phyloP scores from a whole-genome alignment of 1,140 invertebrate genomes.

The Aphaenogaster ashmeadi region DNA sequence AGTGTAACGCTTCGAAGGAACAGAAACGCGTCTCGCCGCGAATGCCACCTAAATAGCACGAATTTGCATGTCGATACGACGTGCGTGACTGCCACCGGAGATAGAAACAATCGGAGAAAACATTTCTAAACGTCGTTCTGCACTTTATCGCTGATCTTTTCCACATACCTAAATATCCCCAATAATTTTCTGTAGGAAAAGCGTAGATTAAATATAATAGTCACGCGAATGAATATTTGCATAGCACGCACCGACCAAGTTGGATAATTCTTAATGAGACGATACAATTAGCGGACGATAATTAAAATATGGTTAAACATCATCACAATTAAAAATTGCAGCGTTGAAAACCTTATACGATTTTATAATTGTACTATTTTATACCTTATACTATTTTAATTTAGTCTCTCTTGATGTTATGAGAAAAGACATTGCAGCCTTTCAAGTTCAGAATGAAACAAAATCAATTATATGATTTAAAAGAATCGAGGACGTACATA shows the following conservation, averaged over 20 bases:
- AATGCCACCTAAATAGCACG: slow-evolving; percentile 1
- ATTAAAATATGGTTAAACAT: slow-evolving; percentile 12
- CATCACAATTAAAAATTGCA: neutral
- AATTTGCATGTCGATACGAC: slow-evolving; percentile 48
- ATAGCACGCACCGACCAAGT: neutral
- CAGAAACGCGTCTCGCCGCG: slow-evolving; percentile 26
- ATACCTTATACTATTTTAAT: neutral
- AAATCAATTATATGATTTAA: neutral
- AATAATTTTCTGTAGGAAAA: neutral
- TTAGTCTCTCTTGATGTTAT: neutral
- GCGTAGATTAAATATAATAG: neutral
- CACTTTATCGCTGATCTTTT: neutral
- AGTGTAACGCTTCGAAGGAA: slow-evolving; percentile 26
- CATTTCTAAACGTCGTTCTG: neutral
- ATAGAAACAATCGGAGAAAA: slow-evolving; percentile 13
- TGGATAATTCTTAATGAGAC: neutral
- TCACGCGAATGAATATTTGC: neutral
- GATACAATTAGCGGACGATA: neutral
- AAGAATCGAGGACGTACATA: neutral
- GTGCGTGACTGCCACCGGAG: slow-evolving; percentile 12
- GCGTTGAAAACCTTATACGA: neutral
- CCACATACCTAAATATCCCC: neutral
- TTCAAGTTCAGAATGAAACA: neutral
- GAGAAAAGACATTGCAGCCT: neutral
- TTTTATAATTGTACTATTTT: neutral